A percentile compares a stretch with the other conserved stretches of the same genome.
Evolutionary conservation across 2,888 invertebrate genomes (phyloP).

Genomic region (Hyposoter didymator): DNA sequence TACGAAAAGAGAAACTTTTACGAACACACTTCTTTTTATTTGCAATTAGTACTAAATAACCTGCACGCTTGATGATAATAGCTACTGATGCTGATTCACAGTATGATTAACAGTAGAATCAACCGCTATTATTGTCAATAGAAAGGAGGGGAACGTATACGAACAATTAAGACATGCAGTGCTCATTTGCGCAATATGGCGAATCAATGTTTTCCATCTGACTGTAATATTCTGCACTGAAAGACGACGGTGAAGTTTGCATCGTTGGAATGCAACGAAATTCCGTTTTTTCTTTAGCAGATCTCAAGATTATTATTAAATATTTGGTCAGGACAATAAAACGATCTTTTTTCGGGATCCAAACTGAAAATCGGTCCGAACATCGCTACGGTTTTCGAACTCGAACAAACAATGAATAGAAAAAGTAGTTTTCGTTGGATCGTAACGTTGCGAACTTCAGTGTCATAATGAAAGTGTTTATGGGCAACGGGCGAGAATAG

Average conservation of each 20-base stretch:
- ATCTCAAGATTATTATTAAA: no score
- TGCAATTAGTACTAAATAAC: not conserved
- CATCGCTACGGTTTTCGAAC: no score
- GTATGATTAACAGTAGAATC: not conserved
- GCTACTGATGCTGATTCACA: not conserved
- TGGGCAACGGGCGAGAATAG: not conserved
- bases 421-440: no score
- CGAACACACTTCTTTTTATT: not conserved
- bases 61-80: not conserved
- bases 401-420: no score
- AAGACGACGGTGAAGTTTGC: no score
- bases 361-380: no score
- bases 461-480: not conserved
- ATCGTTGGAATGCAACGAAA: no score
- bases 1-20: not conserved
- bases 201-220: not conserved
- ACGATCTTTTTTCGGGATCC: no score
- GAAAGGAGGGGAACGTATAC: not conserved
- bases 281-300: no score
- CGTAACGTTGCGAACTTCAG: no score
- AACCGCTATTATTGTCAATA: not conserved
- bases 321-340: no score
- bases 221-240: not conserved
- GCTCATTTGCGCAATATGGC: not conserved
- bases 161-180: not conserved